Conservation (phyloP, 2,797 vertebrate genomes). For the Betta splendens region DNA sequence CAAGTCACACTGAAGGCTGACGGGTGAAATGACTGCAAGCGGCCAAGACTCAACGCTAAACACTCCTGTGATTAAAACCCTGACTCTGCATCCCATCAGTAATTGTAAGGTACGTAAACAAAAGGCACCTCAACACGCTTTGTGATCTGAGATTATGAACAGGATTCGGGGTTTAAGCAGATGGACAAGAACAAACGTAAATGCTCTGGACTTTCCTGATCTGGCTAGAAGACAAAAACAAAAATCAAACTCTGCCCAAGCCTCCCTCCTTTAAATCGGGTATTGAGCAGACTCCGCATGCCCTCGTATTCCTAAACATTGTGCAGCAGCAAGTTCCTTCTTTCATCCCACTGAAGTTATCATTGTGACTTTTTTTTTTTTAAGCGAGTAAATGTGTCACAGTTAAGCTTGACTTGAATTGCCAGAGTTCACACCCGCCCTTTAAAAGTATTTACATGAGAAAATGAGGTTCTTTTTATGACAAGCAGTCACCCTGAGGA, state of each 20-base stretch:
- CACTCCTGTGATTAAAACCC: constrained; percentile 9
- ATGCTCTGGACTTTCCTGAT: neutral
- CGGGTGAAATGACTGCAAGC: constrained; percentile 27
- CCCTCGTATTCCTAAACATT: constrained; percentile 16
- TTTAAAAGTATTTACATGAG: constrained; percentile 52
- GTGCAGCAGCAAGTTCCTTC: constrained; percentile 37
- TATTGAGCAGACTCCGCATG: constrained; percentile 7
- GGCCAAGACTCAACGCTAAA: constrained; percentile 3
- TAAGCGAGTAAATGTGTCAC: constrained; percentile 1
- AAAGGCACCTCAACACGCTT: constrained; percentile 72
- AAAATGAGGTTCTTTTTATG: constrained; percentile 28
- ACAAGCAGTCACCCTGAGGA: constrained; percentile 21
- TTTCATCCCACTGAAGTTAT: constrained; percentile 5
- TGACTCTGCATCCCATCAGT: constrained; percentile 28
- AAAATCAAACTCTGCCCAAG: constrained; percentile 3
- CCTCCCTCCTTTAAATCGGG: constrained; percentile 14
- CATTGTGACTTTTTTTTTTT: constrained; percentile 12
- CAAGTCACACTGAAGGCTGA: constrained; percentile 18
- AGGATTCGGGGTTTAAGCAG: constrained; percentile 14
- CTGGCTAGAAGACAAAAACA: constrained; percentile 10
- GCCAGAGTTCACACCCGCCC: constrained; percentile 18
- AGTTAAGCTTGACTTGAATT: constrained; percentile 15
- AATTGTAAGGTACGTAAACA: constrained; percentile 60
- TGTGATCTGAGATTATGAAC: constrained; percentile 33
- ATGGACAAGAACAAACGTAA: constrained; percentile 24